Evolutionary conservation across 1,140 invertebrate species (phyloP).

Genomic region (Cyclina sinensis): DNA sequence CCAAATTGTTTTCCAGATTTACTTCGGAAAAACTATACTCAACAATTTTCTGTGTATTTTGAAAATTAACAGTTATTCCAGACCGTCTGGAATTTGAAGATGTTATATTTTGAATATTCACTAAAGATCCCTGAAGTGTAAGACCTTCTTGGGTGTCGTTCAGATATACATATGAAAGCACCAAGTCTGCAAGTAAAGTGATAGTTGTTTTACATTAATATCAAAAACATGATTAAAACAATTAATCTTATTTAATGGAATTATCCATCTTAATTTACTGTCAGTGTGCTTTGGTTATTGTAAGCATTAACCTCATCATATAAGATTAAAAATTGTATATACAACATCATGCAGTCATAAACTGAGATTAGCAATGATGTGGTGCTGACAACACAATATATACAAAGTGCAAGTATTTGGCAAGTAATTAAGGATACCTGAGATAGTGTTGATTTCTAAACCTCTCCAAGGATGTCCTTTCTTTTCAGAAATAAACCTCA

Average conservation of each 20-base stretch:
- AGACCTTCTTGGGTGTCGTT: constrained; percentile 33
- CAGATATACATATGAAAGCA: background rate
- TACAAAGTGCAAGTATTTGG: no score
- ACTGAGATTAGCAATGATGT: no score
- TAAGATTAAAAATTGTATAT: no score
- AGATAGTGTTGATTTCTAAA: background rate
- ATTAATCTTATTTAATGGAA: no score
- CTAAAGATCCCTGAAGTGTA: background rate
- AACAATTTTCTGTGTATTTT: background rate
- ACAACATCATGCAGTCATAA: no score
- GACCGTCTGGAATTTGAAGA: background rate
- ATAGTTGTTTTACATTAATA: no score
- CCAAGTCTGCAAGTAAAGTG: background rate
- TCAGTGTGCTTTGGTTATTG: no score
- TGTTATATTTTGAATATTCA: background rate
- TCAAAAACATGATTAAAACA: no score
- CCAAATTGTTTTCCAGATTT: background rate
- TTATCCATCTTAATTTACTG: no score
- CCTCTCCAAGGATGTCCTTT: background rate
- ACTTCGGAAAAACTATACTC: background rate
- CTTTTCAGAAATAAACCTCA: background rate
- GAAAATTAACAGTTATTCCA: background rate
- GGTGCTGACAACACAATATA: no score
- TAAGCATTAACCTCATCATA: no score
- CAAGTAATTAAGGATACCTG: background rate